A percentile compares a stretch with the other conserved stretches of the same genome.
Conservation (phyloP, 2,113 vertebrate genomes). For the Scalopus aquaticus region DNA sequence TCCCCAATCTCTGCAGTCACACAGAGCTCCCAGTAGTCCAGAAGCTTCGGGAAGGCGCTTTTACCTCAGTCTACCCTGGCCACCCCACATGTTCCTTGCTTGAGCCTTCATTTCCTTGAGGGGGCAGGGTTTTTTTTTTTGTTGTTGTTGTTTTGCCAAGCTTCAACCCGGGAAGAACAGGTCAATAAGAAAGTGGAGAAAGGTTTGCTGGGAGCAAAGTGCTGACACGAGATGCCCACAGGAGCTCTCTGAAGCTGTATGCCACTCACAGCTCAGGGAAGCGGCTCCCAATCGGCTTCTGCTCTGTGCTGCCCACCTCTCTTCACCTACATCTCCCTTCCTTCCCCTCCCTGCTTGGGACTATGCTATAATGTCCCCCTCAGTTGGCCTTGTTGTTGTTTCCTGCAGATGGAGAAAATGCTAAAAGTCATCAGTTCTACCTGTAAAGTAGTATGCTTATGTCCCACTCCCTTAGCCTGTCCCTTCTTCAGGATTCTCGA, state of each 20-base stretch:
- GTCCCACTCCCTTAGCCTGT: background rate
- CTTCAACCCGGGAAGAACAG: background rate
- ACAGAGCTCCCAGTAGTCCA: background rate
- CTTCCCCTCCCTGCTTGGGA: background rate
- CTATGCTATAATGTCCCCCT: background rate
- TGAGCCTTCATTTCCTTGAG: background rate
- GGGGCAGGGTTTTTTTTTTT: background rate
- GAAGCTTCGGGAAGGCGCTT: background rate
- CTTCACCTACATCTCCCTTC: background rate
- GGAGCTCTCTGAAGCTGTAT: background rate
- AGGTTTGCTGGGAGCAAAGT: background rate
- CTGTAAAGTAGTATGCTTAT: background rate
- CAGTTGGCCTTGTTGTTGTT: background rate
- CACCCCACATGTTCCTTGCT: background rate
- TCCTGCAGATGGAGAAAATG: background rate
- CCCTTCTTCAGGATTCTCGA: background rate
- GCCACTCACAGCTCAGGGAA: background rate
- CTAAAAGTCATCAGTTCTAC: background rate
- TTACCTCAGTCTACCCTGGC: background rate
- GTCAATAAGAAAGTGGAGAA: background rate
- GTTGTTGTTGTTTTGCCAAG: too few species aligned
- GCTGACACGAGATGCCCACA: background rate
- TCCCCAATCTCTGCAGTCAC: background rate
- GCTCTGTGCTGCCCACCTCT: background rate
- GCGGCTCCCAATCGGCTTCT: background rate